Evolutionary conservation across 2,113 vertebrate species (phyloP).

Genomic region (Vulpes lagopus): DNA sequence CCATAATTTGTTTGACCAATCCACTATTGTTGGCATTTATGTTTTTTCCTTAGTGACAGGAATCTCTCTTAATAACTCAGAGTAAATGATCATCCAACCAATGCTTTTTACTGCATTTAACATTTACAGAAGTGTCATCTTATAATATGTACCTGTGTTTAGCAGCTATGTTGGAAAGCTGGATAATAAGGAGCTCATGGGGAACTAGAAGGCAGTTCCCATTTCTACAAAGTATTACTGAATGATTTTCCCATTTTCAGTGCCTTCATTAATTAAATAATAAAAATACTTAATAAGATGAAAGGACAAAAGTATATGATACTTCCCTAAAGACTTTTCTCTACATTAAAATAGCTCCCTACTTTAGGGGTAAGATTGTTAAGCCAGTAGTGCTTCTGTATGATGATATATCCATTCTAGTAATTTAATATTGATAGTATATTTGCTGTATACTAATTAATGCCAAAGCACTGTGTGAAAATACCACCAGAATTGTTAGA

Average conservation of each 20-base stretch:
- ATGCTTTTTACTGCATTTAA: constrained; percentile 47
- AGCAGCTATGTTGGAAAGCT: neutral
- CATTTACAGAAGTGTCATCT: constrained; percentile 6
- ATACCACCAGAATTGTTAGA: neutral
- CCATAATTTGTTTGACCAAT: constrained; percentile 34
- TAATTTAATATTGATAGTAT: neutral
- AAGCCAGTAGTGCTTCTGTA: neutral
- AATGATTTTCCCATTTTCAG: neutral
- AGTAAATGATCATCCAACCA: neutral
- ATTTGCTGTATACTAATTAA: neutral
- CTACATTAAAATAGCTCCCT: neutral
- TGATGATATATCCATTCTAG: neutral
- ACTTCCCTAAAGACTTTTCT: neutral
- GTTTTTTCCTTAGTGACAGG: neutral
- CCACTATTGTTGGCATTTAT: neutral
- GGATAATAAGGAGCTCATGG: constrained; percentile 1
- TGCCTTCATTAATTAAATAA: constrained; percentile 36
- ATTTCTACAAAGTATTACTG: neutral
- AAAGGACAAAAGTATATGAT: neutral
- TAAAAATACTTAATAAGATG: constrained; percentile 7
- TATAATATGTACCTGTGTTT: constrained; percentile 41
- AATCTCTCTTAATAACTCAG: neutral
- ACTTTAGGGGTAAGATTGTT: neutral
- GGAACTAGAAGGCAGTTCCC: neutral
- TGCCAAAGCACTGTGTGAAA: constrained; percentile 35